phyloP scores from a whole-genome alignment of 2,113 vertebrate genomes.

The Lonchura striata region DNA sequence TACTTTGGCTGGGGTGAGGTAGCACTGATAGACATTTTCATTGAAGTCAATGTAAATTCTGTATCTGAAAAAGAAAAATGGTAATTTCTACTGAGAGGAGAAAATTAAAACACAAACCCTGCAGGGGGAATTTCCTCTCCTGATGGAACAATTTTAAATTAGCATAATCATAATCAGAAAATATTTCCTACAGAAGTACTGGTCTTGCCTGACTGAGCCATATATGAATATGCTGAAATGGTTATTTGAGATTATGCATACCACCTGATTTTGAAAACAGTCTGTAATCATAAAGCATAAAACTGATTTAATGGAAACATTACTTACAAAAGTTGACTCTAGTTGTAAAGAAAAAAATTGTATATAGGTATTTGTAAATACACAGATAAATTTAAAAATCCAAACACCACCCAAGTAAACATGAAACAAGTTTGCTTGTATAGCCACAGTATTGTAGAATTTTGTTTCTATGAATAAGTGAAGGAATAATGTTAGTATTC shows the following conservation, averaged over 20 bases:
- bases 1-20: neutral
- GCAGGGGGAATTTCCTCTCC: neutral
- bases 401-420: neutral
- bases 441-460: neutral
- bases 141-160: neutral
- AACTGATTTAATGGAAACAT: neutral
- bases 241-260: neutral
- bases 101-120: neutral
- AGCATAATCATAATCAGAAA: neutral
- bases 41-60: neutral
- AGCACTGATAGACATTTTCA: neutral
- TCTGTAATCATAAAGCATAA: neutral
- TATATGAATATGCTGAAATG: neutral
- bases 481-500: slow-evolving; percentile 1
- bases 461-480: slow-evolving; percentile 32
- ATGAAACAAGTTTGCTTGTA: neutral
- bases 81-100: neutral
- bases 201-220: neutral
- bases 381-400: neutral
- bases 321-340: neutral
- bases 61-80: neutral
- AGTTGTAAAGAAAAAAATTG: neutral
- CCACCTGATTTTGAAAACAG: neutral
- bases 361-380: neutral
- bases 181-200: neutral